Base-by-base conservation (phyloP, 2,113 vertebrate genomes). In the Acanthisitta chloris region DNA sequence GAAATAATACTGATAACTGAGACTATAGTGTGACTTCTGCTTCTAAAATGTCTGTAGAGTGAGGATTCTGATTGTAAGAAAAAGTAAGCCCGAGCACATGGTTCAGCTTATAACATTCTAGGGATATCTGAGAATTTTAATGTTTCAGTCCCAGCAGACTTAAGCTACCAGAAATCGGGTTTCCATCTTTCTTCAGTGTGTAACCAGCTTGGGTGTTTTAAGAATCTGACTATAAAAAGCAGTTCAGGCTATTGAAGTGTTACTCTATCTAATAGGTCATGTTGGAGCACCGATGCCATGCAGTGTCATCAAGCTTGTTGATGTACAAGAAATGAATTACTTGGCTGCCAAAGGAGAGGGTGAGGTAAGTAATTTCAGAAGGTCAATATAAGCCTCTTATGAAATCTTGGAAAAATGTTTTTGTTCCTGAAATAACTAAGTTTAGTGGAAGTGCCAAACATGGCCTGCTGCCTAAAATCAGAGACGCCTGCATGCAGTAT, bases 311-410 rank as follows among this genome's bases (percentile, higher is more conserved):
- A 99, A 99, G 96, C 97, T 99, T 88, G 97, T 99, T 74, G 99
- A 99, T 90, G 99, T 99, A 57, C 95, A 98, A 91, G 99, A 99
- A 84, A 99, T 99, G 99, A 99, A 99, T 97, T 99, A 99, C 91
- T 96, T 98, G 66, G 98, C 99, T 90, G 97, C 97, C 80, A 99
- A 98, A 66, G 99, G 99, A 20, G 99, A 99, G 90, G 99, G 99
- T 36, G 99, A 99, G 98, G 99, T 99, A 92, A 98, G 98, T 90
- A 34, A 59, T 25, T 80, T 65, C 49, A 58, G 9, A 67, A 70
- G n/a, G 46, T 61, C 70, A 48, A 8, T 20, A 13, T 21, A 6
- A 80, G 20, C 48, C 15, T 76, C 43, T 49, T 87, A 65, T 3
- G 24, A 79, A 86, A 62, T 31, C 7, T 31, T 95, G 72, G 51